Conservation (phyloP, 2,113 vertebrate species). For the Trematocara nigrifrons region DNA sequence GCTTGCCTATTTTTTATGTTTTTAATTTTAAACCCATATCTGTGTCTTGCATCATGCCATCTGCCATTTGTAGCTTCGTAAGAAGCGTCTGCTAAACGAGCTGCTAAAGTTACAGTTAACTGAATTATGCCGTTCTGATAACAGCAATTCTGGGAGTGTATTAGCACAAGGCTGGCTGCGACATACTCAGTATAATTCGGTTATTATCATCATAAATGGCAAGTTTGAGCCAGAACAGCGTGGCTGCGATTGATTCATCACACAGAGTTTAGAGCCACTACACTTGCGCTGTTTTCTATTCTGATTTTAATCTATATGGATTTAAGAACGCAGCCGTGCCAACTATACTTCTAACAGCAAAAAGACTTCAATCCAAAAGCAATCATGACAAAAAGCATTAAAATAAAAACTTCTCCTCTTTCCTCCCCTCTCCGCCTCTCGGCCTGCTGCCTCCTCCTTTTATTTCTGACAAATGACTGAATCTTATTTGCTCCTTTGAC, state of each 20-base stretch:
- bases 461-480: conserved; percentile 27
- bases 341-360: background rate
- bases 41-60: background rate
- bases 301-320: background rate
- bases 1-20: background rate
- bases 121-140: background rate
- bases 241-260: background rate
- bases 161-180: background rate
- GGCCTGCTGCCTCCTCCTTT: background rate
- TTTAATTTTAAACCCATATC: background rate
- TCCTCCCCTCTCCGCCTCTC: background rate
- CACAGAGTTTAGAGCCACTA: background rate
- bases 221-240: background rate
- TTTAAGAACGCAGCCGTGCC: background rate
- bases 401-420: background rate
- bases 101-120: background rate
- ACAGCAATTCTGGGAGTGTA: background rate
- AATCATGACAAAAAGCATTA: background rate
- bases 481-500: conserved; percentile 48
- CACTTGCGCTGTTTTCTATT: background rate
- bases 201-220: background rate
- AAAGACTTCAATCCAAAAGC: background rate
- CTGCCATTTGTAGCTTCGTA: background rate
- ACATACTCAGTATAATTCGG: background rate
- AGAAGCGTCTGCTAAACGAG: background rate